A percentile compares a stretch with the other conserved stretches of the same genome.
Conservation (phyloP, 2,113 vertebrate genomes). For the Zosterops pallidus region DNA sequence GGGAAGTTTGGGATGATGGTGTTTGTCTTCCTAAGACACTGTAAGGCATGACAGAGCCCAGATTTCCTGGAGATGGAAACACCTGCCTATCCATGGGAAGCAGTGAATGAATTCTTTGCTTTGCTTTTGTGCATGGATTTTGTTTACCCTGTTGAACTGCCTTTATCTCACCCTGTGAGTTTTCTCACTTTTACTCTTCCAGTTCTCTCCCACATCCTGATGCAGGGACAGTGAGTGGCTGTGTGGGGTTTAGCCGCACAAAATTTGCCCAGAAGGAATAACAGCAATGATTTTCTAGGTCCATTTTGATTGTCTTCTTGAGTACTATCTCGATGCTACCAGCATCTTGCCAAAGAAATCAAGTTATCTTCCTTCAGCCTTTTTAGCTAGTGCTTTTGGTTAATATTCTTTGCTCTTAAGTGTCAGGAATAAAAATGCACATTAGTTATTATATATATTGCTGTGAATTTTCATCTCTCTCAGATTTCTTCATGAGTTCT, state of each 20-base stretch:
- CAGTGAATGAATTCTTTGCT: background rate
- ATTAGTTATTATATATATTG: background rate
- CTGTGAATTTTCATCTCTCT: background rate
- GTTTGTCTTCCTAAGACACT: background rate
- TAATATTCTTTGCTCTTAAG: background rate
- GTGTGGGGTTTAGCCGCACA: background rate
- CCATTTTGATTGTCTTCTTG: constrained; percentile 44
- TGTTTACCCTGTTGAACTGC: background rate
- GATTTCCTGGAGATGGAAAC: background rate
- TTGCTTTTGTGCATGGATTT: background rate
- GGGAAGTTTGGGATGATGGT: background rate
- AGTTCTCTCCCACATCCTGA: background rate
- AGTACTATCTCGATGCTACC: background rate
- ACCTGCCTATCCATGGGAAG: background rate
- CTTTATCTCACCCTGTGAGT: background rate
- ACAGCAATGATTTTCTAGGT: background rate
- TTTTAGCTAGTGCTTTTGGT: background rate
- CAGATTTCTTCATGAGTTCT: background rate
- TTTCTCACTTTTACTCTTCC: background rate
- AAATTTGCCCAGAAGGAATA: constrained; percentile 28
- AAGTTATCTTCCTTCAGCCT: background rate
- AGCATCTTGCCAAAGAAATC: background rate
- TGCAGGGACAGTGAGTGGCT: background rate
- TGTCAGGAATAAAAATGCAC: background rate
- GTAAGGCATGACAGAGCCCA: background rate